phyloP scores from a whole-genome alignment of 2,888 invertebrate species.

The Heliconius aoede region DNA sequence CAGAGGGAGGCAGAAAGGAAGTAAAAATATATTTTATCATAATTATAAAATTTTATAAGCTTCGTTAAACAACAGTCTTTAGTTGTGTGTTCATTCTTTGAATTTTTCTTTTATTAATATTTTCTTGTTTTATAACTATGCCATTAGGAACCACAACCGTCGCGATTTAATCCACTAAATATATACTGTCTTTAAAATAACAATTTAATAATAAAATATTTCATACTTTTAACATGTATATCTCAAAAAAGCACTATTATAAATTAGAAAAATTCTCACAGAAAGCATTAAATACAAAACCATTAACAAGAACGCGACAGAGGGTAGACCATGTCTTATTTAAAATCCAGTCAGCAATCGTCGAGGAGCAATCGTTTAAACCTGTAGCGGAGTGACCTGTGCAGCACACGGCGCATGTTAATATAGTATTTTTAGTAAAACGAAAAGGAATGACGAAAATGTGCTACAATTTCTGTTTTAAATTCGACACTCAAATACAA shows the following conservation, averaged over 20 bases:
- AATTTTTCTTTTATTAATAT: no score
- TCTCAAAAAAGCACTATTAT: neutral
- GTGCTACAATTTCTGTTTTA: constrained; percentile 23
- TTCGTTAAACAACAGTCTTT: no score
- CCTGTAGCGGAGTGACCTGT: constrained; percentile 35
- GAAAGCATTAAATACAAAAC: constrained; percentile 28
- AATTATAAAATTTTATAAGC: no score
- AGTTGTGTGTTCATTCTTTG: no score
- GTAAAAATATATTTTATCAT: no score
- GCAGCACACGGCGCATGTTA: constrained; percentile 31
- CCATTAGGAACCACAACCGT: no score
- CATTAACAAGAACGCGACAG: constrained; percentile 48
- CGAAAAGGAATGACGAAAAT: constrained; percentile 29
- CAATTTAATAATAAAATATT: no score
- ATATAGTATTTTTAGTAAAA: constrained; percentile 19
- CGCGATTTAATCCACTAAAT: no score
- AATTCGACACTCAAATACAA: constrained; percentile 23
- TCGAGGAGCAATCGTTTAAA: constrained; percentile 31
- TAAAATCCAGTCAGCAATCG: constrained; percentile 58
- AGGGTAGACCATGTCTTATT: constrained; percentile 56
- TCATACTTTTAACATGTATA: neutral
- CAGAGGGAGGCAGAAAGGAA: no score
- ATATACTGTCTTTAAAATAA: no score
- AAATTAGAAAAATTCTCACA: neutral
- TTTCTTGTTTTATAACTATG: no score